Base-by-base conservation (phyloP, 1,140 invertebrate genomes). In the Papilio helenus region DNA sequence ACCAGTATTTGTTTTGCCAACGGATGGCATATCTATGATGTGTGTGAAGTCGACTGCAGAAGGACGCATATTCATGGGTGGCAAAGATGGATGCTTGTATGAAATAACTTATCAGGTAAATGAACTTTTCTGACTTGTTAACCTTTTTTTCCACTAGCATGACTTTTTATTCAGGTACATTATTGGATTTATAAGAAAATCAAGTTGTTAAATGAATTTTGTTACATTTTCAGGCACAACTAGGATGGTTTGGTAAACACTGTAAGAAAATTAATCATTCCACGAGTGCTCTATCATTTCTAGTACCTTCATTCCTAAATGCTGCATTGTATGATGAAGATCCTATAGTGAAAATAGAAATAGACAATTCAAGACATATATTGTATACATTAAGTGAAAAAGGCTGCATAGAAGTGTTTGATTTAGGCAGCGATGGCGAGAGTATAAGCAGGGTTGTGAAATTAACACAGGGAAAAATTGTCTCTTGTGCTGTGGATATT, bases 261-360 rank as follows among this genome's bases (percentile, higher is more conserved):
- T 99, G 98, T 93, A 97, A 97, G 88, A 99, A 99, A 95, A 96
- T 99, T 2, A 99, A 99, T 95, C 98, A 99, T 90, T 99, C 99
- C 0, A 98, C 97, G 72, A 97, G 97, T 80, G 95, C 97, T 3
- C 93, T 99, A 10, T 98, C 98, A 26, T 98, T 97, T 89, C 94
- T 99, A 44, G 96, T 99, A 3, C 98, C 98, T 14, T 97, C 98
- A n/a, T 99, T 99, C 95, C 94, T 98, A 1, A 97, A 97, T 90
- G 96, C 97, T 79, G 97, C 97, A 39, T 96, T 98, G 65, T 96
- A 96, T 88, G 97, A 98, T 92, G 97, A 98, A 83, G 99, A 99
- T 95, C 96, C 98, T 0, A 97, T 99, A 82, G 95, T 96, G 68
- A 98, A 99, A 95, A 98, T 99, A 86, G 96, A 97, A 79, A 95